Evolutionary conservation across 2,797 vertebrate species (phyloP).

Genomic region (Cynopterus sphinx): DNA sequence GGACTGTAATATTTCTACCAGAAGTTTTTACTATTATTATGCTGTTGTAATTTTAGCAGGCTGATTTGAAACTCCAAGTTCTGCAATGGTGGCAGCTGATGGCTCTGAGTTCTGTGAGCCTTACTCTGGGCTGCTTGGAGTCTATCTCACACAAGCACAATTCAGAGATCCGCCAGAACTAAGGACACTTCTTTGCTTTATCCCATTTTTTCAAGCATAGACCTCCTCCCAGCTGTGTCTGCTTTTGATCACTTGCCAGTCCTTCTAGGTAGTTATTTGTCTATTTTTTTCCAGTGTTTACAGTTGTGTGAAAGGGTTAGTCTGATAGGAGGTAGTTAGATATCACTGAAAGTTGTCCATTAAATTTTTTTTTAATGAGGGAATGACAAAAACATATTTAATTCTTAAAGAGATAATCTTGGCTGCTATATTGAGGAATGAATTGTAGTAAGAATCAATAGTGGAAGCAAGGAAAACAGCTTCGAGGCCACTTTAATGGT

Average conservation of each 20-base stretch:
- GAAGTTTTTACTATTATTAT: no score
- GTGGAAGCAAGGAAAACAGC: not conserved
- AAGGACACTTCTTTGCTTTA: not conserved
- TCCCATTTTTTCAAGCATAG: not conserved
- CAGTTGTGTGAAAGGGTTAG: not conserved
- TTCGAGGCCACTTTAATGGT: not conserved
- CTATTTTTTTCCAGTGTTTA: not conserved
- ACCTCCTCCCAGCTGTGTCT: not conserved
- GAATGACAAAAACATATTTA: not conserved
- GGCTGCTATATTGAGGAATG: not conserved
- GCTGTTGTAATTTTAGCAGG: not conserved
- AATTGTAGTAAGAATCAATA: not conserved
- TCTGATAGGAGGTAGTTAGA: not conserved
- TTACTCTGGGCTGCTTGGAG: not conserved
- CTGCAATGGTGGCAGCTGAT: not conserved
- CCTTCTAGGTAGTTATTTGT: not conserved
- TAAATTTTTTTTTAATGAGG: not conserved
- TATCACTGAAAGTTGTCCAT: not conserved
- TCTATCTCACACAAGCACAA: not conserved
- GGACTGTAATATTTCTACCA: no score
- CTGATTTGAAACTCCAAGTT: not conserved
- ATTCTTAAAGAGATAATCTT: slow-evolving; percentile 15
- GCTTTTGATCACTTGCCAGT: not conserved
- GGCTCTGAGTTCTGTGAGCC: not conserved
- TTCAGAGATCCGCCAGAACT: not conserved